phyloP scores from a whole-genome alignment of 1,140 invertebrate genomes.

The Lordiphosa stackelbergi region DNA sequence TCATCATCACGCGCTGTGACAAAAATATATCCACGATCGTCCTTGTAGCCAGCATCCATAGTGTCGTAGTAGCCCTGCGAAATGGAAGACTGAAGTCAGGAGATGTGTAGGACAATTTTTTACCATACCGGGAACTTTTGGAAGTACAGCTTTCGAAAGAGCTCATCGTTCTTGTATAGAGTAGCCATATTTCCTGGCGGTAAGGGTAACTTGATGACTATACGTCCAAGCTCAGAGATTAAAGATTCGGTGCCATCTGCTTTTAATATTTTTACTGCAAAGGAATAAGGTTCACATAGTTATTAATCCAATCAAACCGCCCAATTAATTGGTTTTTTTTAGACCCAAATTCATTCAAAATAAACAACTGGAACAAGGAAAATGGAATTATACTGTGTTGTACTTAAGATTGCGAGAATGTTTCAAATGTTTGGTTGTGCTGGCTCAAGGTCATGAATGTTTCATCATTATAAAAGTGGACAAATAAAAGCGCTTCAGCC shows the following conservation, averaged over 20 bases:
- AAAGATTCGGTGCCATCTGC: constrained; percentile 84
- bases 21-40: constrained; percentile 90
- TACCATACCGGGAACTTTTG: constrained; percentile 84
- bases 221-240: constrained; percentile 86
- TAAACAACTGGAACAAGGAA: too few species aligned
- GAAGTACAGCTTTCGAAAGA: constrained; percentile 90
- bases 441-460: too few species aligned
- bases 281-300: constrained; percentile 48
- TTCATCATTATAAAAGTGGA: too few species aligned
- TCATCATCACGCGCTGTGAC: constrained; percentile 95
- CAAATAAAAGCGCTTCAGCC: too few species aligned
- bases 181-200: constrained; percentile 92
- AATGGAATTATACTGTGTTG: too few species aligned
- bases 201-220: constrained; percentile 90
- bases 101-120: background rate
- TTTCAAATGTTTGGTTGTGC: too few species aligned
- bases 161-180: constrained; percentile 88
- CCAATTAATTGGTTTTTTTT: too few species aligned
- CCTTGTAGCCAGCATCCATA: constrained; percentile 93
- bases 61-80: constrained; percentile 95
- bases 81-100: background rate
- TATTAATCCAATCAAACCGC: too few species aligned
- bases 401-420: too few species aligned
- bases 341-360: too few species aligned
- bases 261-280: constrained; percentile 84